phyloP scores from a whole-genome alignment of 2,888 invertebrate species.

The Osedax fenrisi region DNA sequence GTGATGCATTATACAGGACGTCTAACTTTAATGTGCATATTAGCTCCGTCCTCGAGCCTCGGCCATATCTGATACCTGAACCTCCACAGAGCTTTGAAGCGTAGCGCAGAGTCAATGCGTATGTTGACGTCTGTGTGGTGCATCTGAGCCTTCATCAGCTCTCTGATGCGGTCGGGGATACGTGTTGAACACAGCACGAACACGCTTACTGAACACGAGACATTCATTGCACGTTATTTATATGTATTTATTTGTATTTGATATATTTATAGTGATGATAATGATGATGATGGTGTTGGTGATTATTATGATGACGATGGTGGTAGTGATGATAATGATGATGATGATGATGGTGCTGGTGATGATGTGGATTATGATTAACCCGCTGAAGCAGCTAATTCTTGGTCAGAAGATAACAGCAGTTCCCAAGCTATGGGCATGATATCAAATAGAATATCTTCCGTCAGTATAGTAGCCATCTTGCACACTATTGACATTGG shows the following conservation, averaged over 20 bases:
- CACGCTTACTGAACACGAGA: conserved; percentile 65
- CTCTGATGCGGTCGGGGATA: conserved; percentile 74
- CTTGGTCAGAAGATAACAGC: conserved; percentile 71
- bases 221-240: too few species aligned
- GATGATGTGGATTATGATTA: too few species aligned
- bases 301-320: too few species aligned
- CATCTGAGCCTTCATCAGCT: conserved; percentile 75
- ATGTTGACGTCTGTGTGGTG: conserved; percentile 70
- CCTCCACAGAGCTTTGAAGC: conserved; percentile 76
- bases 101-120: conserved; percentile 69
- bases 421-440: conserved; percentile 89
- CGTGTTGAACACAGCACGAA: conserved; percentile 86
- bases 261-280: too few species aligned
- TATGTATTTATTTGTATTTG: too few species aligned
- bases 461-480: conserved; percentile 60
- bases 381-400: conserved; percentile 54
- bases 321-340: too few species aligned
- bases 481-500: conserved; percentile 48
- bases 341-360: too few species aligned
- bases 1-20: too few species aligned
- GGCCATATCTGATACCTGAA: conserved; percentile 96
- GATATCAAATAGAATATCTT: conserved; percentile 70
- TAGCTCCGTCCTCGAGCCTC: conserved; percentile 94
- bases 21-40: conserved; percentile 73
- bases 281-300: too few species aligned